Base-by-base conservation (phyloP, 2,113 vertebrate genomes). In the Euleptes europaea region DNA sequence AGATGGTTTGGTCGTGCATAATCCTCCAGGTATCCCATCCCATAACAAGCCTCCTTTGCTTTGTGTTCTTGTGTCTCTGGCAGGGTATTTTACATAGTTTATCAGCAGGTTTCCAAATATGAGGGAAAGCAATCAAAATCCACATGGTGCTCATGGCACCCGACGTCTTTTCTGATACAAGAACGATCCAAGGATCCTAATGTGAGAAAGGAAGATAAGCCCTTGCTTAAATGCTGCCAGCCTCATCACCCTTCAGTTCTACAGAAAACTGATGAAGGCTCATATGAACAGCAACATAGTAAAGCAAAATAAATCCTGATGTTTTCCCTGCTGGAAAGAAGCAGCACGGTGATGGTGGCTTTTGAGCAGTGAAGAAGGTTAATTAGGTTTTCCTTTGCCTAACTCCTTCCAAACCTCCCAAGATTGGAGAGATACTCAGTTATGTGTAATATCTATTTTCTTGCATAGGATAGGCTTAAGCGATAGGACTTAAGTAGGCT, bases 21-120 rank as follows among this genome's bases (percentile, higher is more conserved):
- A 93, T 84, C 42, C 82, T 69, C 57, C 88, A 88, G 75, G 73
- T n/a, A 77, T 76, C 44, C 40, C 66, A 70, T 28, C 28, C 57
- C 49, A 49, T 88, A 69, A 51, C 3, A 8, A 15, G 0, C 3
- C 28, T 0, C 73, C 75, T 88, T 83, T 77, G 57, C 73, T 63
- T 66, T 44, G 91, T 73, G 78, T 82, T 66, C 47, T 40, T 71
- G 31, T 60, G 57, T 57, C 71, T 86, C 49, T 89, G 83, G 70
- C 65, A 67, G 69, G 57, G 1, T 54, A 3, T 38, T 77, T 72
- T 74, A 42, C 69, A 84, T 70, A 0, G 2, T 87, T 83, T 80
- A 76, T 42, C 87, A 82, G n/a, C 66, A 90, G 83, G 35, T 65
- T 76, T 82, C 82, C 75, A 84, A 42, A 63, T 33, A 15, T 31